These are phyloP conservation scores for Heliconius charithonia DNA, from an alignment of 2,888 invertebrate species.

Conservation along the genomic window DNA sequence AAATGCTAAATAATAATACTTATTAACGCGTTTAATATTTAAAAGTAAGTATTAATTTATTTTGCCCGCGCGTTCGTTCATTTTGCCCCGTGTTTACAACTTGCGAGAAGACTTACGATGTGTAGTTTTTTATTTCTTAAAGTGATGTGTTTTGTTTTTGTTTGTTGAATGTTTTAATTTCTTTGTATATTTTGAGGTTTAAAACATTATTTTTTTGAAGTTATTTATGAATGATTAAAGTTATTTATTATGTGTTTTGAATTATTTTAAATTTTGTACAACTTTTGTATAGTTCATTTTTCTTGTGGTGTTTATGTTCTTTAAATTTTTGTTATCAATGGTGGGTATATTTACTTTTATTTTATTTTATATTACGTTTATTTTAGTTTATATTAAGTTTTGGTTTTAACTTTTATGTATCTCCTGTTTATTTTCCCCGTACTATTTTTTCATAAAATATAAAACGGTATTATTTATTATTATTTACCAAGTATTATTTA, in stretches of 20 bases:
- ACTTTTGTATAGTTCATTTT: not conserved
- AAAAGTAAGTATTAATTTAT: conserved; percentile 48
- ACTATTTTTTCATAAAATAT: not conserved
- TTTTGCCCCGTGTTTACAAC: conserved; percentile 50
- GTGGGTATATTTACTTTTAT: not conserved
- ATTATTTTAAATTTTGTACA: not conserved
- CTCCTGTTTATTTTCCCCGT: not conserved
- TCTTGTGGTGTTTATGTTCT: conserved; percentile 7
- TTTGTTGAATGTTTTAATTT: conserved; percentile 28
- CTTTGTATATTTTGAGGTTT: not conserved
- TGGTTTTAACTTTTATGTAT: not conserved
- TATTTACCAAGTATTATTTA: not conserved
- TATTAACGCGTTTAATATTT: conserved; percentile 27
- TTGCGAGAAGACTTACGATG: conserved; percentile 42
- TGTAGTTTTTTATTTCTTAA: conserved; percentile 41
- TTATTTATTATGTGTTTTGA: conserved; percentile 1
- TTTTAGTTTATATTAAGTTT: not conserved
- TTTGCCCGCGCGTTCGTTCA: conserved; percentile 34
- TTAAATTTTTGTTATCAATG: conserved; percentile 3
- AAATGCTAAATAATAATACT: conserved; percentile 41
- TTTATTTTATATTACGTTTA: not conserved
- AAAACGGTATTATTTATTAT: not conserved
- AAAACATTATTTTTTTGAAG: conserved; percentile 6
- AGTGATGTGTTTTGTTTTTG: conserved; percentile 42
- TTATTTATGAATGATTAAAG: conserved; percentile 16